Conservation (phyloP, 2,888 invertebrate species). For the Protula sp. region DNA sequence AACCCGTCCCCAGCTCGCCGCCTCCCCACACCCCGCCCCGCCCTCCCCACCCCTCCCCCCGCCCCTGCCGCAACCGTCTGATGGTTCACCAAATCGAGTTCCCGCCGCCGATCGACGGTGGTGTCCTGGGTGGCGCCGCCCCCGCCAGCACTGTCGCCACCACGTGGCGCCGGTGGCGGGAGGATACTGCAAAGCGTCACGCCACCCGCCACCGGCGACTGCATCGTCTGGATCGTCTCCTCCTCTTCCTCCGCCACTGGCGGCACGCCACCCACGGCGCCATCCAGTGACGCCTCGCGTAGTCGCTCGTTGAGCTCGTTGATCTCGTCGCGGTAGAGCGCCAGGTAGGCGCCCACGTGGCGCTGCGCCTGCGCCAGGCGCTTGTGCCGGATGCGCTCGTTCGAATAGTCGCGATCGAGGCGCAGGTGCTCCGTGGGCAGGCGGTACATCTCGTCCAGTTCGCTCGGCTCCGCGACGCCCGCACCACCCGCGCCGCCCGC, state of each 20-base stretch:
- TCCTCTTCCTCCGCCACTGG: not conserved
- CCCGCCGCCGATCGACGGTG: not conserved
- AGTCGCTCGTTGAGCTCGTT: constrained; percentile 1
- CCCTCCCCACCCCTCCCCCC: not conserved
- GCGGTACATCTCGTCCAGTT: constrained; percentile 35
- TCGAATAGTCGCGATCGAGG: constrained; percentile 1
- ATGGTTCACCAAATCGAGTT: not conserved
- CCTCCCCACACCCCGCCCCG: not conserved
- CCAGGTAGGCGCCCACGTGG: not conserved
- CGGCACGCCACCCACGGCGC: not conserved
- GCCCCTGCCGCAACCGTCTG: not conserved
- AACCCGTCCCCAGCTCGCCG: not conserved
- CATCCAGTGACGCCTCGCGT: not conserved
- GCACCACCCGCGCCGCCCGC: not conserved
- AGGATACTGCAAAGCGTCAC: no score
- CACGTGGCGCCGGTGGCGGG: no score
- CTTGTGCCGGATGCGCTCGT: constrained; percentile 4
- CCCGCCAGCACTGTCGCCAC: no score
- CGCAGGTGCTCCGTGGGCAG: constrained; percentile 38
- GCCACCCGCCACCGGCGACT: not conserved
- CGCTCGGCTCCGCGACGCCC: no score
- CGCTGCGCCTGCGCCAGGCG: not conserved
- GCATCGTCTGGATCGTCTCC: not conserved
- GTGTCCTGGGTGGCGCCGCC: no score
- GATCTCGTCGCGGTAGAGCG: not conserved